Base-by-base conservation (phyloP, 2,888 invertebrate genomes). In the Nephrotoma appendiculata region DNA sequence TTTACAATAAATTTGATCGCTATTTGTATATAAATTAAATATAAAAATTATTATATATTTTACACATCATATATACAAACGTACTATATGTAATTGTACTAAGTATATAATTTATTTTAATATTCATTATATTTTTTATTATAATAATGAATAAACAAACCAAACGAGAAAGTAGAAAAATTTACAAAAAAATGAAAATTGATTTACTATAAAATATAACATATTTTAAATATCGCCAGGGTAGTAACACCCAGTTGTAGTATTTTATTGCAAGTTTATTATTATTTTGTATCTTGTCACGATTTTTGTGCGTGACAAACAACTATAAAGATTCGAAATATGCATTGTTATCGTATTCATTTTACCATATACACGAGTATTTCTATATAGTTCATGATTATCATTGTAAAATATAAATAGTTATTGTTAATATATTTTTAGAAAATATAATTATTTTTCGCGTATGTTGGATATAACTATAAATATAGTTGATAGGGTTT, bases 261-360 rank as follows among this genome's bases (percentile, higher is more conserved):
- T 85, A 44, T 85, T 43, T 85, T 43, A 71, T 71, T 71, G 71
- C 71, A 71, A 71, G 19, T 31, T 71, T 86, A 41, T 44, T 86
- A 45, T 12, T 19, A 87, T 87, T 87, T 85, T 86, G 87, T 87
- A 86, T 87, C 87, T 87, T 87, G 87, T 87, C 87, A 87, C 87
- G 87, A 86, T 85, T 87, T 31, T 41, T 83, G 86, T 87, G 87
- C 87, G 87, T 87, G 87, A 87, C 87, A 85, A 86, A 83, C 71
- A 87, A 86, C 86, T 86, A 87, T 87, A 86, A 87, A 87, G 84
- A 44, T 86, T 85, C 42, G 84, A 84, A 2, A n/a, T 84, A 43
- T 42, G 43, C 84, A 83, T 41, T 83, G 41, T 41, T 31, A 31
- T 31, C 71, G 31, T 71, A 71, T 31, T 31, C 31, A 71, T 71